phyloP scores from a whole-genome alignment of 1,140 invertebrate genomes.

The Dendroctonus valens region DNA sequence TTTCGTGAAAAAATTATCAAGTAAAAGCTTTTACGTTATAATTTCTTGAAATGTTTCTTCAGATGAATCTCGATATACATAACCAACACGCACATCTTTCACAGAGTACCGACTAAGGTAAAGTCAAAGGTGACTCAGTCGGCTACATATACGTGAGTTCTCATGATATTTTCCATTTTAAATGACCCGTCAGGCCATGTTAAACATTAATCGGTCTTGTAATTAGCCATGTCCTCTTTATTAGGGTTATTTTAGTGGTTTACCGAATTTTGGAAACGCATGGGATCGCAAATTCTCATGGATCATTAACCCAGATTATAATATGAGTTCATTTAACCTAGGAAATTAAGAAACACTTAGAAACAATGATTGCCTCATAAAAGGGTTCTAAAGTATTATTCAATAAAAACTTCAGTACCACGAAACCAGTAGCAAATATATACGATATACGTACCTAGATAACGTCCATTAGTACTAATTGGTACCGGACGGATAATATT shows the following conservation, averaged over 20 bases:
- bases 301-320: background rate
- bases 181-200: constrained; percentile 18
- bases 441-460: constrained; percentile 30
- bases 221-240: constrained; percentile 22
- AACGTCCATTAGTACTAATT: constrained; percentile 34
- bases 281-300: constrained; percentile 8
- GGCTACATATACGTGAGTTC: constrained; percentile 21
- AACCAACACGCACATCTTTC: constrained; percentile 1
- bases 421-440: constrained; percentile 21
- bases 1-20: no score
- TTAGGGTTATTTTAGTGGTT: constrained; percentile 9
- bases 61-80: no score
- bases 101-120: constrained; percentile 8
- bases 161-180: constrained; percentile 27
- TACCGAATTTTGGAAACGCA: constrained; percentile 5
- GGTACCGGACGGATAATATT: constrained; percentile 31
- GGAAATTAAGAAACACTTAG: no score
- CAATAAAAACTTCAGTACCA: background rate
- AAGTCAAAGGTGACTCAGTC: constrained; percentile 22
- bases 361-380: no score
- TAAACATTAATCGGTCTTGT: constrained; percentile 23
- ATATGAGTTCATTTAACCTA: background rate
- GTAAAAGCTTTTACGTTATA: no score
- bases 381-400: no score
- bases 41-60: no score